Evolutionary conservation across 2,888 invertebrate species (phyloP).

Genomic region (Gandaritis pyraliata): DNA sequence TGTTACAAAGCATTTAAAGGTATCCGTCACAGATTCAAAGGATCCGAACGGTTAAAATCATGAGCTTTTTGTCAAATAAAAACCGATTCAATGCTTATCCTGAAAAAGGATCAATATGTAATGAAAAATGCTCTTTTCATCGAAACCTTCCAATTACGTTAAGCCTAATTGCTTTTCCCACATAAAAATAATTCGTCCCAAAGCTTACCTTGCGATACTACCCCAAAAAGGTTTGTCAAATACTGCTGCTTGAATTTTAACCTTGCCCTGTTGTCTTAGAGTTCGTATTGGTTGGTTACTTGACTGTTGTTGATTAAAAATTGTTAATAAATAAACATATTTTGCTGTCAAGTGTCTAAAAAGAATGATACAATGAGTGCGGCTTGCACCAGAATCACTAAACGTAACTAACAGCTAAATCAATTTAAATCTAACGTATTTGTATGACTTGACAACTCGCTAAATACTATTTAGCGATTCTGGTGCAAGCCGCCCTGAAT

Average conservation of each 20-base stretch:
- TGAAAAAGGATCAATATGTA: background rate
- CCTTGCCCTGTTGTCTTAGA: conserved; percentile 6
- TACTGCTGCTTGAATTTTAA: conserved; percentile 8
- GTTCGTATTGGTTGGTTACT: background rate
- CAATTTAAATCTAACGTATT: too few species aligned
- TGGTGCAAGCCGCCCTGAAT: too few species aligned
- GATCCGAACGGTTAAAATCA: background rate
- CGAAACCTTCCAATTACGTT: conserved; percentile 13
- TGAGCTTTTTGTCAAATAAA: background rate
- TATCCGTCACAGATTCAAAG: too few species aligned
- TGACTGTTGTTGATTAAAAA: too few species aligned
- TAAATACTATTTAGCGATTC: too few species aligned
- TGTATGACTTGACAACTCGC: too few species aligned
- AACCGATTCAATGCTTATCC: conserved; percentile 2
- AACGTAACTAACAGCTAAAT: too few species aligned
- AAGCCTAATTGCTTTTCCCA: conserved; percentile 18
- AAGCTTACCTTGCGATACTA: conserved; percentile 7
- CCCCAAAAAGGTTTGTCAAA: background rate
- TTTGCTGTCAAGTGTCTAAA: too few species aligned
- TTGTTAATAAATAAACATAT: too few species aligned
- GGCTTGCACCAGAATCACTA: too few species aligned
- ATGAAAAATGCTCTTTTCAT: conserved; percentile 3
- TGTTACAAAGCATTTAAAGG: too few species aligned
- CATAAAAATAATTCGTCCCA: conserved; percentile 14
- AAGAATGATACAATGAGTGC: too few species aligned